Conservation (phyloP, 2,888 invertebrate species). For the Horisme vitalbata region DNA sequence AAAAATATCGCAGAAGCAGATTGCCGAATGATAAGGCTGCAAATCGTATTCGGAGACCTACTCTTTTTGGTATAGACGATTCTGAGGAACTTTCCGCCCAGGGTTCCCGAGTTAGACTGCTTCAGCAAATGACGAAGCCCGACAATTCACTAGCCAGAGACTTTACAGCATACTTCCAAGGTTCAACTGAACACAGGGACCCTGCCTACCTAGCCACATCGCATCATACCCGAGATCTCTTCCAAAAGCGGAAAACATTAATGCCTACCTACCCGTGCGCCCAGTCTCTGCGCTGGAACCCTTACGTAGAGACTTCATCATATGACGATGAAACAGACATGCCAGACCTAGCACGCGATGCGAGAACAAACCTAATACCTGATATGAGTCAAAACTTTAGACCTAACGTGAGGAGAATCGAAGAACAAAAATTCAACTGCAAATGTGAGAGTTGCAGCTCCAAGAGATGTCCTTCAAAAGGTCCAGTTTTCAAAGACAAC, state of each 20-base stretch:
- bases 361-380: background rate
- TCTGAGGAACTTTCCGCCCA: slow-evolving; percentile 36
- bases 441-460: slow-evolving; percentile 43
- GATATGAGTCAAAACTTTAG: background rate
- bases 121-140: slow-evolving; percentile 30
- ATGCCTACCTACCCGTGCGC: slow-evolving; percentile 42
- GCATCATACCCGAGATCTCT: slow-evolving; percentile 27
- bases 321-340: slow-evolving; percentile 24
- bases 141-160: slow-evolving; percentile 36
- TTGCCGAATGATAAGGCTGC: slow-evolving; percentile 18
- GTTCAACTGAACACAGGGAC: slow-evolving; percentile 31
- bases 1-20: slow-evolving; percentile 22
- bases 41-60: slow-evolving; percentile 22
- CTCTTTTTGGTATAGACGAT: slow-evolving; percentile 39
- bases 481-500: slow-evolving; percentile 42
- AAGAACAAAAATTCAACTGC: slow-evolving; percentile 33
- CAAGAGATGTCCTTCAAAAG: slow-evolving; percentile 36
- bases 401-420: background rate
- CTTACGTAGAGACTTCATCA: slow-evolving; percentile 36
- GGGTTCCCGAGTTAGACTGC: slow-evolving; percentile 41
- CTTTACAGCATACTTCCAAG: slow-evolving; percentile 45
- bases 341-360: background rate
- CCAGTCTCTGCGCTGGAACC: slow-evolving; percentile 45
- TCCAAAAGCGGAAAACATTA: slow-evolving; percentile 6
- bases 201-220: slow-evolving; percentile 43